These are phyloP conservation scores for Syngnathus rostellatus DNA, from an alignment of 2,797 vertebrate species.

Conservation along the genomic window DNA sequence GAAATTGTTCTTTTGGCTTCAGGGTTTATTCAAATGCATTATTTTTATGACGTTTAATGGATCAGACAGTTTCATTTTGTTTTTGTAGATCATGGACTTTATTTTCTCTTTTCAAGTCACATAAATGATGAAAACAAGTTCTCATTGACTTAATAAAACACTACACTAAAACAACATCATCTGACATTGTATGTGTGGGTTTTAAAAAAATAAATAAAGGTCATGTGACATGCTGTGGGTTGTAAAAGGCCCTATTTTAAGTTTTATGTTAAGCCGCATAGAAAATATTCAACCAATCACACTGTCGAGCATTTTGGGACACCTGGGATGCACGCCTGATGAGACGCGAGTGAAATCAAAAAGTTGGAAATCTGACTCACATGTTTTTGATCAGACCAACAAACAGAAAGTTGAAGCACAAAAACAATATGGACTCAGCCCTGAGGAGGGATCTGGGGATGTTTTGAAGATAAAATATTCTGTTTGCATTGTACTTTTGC, in stretches of 20 bases:
- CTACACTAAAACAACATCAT: neutral
- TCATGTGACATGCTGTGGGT: neutral
- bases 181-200: neutral
- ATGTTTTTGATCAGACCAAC: too few species aligned
- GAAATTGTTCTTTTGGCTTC: neutral
- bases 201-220: too few species aligned
- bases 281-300: too few species aligned
- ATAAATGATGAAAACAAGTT: neutral
- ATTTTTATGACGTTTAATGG: neutral
- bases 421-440: neutral
- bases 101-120: neutral
- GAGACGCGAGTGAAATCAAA: neutral
- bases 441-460: neutral
- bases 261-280: too few species aligned
- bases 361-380: neutral
- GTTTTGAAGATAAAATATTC: neutral
- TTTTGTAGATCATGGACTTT: neutral
- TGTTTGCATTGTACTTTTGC: neutral
- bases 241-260: too few species aligned
- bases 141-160: neutral
- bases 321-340: too few species aligned
- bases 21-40: neutral
- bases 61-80: neutral
- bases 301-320: too few species aligned
- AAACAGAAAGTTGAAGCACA: neutral